Conservation (phyloP, 2,797 vertebrate species). For the Lepus oiostolus region DNA sequence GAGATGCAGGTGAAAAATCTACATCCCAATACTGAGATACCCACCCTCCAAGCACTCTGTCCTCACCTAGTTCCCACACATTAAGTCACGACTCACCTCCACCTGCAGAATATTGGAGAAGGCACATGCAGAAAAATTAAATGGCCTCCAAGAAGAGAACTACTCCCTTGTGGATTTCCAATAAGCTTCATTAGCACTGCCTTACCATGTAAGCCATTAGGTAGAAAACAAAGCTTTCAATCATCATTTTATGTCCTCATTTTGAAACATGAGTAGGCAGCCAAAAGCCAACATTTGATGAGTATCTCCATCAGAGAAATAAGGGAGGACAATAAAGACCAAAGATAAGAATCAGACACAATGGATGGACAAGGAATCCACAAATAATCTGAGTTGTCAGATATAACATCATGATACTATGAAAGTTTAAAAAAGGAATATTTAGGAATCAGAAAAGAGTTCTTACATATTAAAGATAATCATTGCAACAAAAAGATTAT, state of each 20-base stretch:
- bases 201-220: not conserved
- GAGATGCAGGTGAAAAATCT: not conserved
- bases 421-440: not conserved
- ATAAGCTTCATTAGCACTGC: not conserved
- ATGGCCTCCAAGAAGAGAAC: not conserved
- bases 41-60: not conserved
- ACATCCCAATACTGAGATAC: not conserved
- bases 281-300: not conserved
- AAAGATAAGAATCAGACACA: not conserved
- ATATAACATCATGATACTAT: not conserved
- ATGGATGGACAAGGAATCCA: slow-evolving; percentile 12
- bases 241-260: not conserved
- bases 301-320: not conserved
- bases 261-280: slow-evolving; percentile 39
- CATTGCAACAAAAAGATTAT: not conserved
- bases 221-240: not conserved
- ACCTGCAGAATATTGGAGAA: not conserved
- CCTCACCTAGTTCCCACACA: not conserved
- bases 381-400: not conserved
- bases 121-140: not conserved
- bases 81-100: not conserved
- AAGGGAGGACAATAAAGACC: not conserved
- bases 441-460: not conserved
- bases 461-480: slow-evolving; percentile 8
- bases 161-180: not conserved